Conservation (phyloP, 2,797 vertebrate genomes). For the Labeo calbasu region DNA sequence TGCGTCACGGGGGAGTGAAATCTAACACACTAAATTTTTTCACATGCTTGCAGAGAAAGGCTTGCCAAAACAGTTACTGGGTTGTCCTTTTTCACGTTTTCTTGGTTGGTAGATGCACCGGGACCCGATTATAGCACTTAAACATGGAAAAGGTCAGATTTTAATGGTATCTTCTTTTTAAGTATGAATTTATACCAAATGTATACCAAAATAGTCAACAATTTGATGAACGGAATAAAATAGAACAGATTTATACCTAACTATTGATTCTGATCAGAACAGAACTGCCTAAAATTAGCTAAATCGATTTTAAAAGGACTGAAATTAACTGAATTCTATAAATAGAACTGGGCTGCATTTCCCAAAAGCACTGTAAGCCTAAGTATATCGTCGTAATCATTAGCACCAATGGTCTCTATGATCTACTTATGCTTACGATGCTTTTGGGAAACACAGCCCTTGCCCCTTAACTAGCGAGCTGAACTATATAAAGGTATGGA, state of each 20-base stretch:
- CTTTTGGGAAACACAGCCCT: neutral
- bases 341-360: conserved; percentile 1
- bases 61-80: too few species aligned
- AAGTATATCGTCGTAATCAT: neutral
- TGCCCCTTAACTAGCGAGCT: neutral
- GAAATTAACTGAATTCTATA: neutral
- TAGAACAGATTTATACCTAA: neutral
- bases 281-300: neutral
- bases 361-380: neutral
- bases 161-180: too few species aligned
- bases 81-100: too few species aligned
- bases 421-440: neutral
- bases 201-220: neutral
- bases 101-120: too few species aligned
- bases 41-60: too few species aligned
- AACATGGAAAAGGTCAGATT: too few species aligned
- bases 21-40: too few species aligned
- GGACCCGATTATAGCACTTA: too few species aligned
- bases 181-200: neutral
- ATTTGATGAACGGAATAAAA: neutral
- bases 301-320: neutral
- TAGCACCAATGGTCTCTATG: neutral
- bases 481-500: conserved; percentile 10
- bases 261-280: neutral
- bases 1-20: too few species aligned